These are phyloP conservation scores for Pollimyrus isidori DNA, from an alignment of 2,113 vertebrate species.

Conservation along the genomic window DNA sequence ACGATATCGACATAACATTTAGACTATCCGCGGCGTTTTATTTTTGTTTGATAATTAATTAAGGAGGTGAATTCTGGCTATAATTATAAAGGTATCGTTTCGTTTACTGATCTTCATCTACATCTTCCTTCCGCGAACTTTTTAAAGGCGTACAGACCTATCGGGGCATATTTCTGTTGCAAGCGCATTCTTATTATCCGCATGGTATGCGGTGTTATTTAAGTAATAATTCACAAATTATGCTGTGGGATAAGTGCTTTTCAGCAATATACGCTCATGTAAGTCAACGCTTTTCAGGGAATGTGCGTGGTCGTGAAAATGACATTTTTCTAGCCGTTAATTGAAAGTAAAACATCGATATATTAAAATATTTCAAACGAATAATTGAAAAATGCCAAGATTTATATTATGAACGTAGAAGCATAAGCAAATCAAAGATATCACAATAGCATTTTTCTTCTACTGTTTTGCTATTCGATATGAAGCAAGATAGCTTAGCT, in stretches of 20 bases:
- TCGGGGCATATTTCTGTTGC: slow-evolving; percentile 24
- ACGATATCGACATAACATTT: slow-evolving; percentile 43
- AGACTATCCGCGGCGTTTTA: slow-evolving; percentile 23
- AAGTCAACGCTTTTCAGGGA: slow-evolving; percentile 3
- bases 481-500: not conserved
- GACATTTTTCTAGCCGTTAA: not conserved
- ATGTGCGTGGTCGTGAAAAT: slow-evolving; percentile 7
- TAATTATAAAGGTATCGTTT: slow-evolving; percentile 3
- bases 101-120: slow-evolving; percentile 22
- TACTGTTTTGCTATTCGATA: not conserved
- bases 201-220: slow-evolving; percentile 16
- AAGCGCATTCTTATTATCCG: slow-evolving; percentile 10
- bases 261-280: not conserved
- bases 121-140: slow-evolving; percentile 27
- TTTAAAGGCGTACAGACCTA: slow-evolving; percentile 30
- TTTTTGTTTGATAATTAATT: slow-evolving; percentile 17
- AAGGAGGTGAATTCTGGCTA: slow-evolving; percentile 8
- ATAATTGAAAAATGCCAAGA: not conserved
- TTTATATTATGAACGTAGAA: not conserved
- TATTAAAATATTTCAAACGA: not conserved
- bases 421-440: slow-evolving; percentile 2
- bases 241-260: slow-evolving; percentile 3
- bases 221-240: not conserved
- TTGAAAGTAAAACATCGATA: not conserved
- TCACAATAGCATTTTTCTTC: not conserved